Conservation (phyloP, 1,140 invertebrate species). For the Laupala kohalensis region DNA sequence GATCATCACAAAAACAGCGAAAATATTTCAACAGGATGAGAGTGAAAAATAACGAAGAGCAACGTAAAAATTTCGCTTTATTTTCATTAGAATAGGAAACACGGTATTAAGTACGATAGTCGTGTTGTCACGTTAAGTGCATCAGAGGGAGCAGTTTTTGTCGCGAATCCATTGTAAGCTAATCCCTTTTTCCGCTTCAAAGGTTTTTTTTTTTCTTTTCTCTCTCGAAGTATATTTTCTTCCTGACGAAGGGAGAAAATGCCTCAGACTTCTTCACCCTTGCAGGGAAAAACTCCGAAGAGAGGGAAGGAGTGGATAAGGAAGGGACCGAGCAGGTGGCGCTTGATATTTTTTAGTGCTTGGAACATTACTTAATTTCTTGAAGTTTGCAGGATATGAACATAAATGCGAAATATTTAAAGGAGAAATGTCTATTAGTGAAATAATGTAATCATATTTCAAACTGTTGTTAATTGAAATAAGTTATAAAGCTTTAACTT, state of each 20-base stretch:
- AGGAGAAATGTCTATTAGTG: too few relatives aligned
- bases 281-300: neutral
- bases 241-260: neutral
- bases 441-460: too few relatives aligned
- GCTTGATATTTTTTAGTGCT: too few relatives aligned
- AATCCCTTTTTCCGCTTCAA: neutral
- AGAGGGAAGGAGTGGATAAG: neutral
- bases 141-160: neutral
- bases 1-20: neutral
- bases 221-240: neutral
- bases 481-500: too few relatives aligned
- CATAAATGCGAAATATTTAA: too few relatives aligned
- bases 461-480: too few relatives aligned
- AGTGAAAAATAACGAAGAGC: neutral
- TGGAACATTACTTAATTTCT: too few relatives aligned
- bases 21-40: neutral
- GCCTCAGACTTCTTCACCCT: neutral
- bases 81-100: neutral
- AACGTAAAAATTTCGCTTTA: neutral
- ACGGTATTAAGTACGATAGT: neutral
- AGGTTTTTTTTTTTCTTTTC: neutral
- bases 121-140: neutral
- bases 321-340: neutral
- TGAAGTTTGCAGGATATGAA: too few relatives aligned
- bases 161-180: neutral